A percentile compares a stretch with the other conserved stretches of the same genome.
These are phyloP conservation scores for Megalops atlanticus DNA, from an alignment of 2,113 vertebrate species.

Conservation along the genomic window DNA sequence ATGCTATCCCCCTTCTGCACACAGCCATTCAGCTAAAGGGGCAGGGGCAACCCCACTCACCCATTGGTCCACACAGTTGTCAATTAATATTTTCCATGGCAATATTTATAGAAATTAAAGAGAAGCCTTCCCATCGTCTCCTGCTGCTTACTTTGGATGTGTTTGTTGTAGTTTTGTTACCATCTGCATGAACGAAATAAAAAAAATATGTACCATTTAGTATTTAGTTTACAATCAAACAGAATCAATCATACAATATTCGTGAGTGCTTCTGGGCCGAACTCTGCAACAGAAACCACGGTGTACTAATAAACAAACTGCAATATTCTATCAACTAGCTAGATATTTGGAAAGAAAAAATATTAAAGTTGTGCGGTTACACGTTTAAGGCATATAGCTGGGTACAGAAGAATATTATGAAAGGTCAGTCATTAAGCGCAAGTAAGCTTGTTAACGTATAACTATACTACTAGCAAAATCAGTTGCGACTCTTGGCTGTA, in stretches of 20 bases:
- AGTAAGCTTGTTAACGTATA: not conserved
- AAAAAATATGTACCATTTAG: not conserved
- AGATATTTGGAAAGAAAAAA: too few species aligned
- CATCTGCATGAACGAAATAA: not conserved
- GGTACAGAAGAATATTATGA: too few species aligned
- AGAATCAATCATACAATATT: too few species aligned
- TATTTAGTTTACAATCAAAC: too few species aligned
- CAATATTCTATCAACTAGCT: too few species aligned
- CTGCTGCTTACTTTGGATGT: not conserved
- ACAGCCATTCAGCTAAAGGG: conserved; percentile 71
- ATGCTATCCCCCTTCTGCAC: conserved; percentile 65
- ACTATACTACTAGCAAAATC: not conserved
- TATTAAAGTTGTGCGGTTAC: too few species aligned
- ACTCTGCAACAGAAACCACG: too few species aligned
- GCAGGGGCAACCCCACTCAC: conserved; percentile 45
- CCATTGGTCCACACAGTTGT: not conserved
- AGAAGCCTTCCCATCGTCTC: not conserved
- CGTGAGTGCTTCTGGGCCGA: too few species aligned
- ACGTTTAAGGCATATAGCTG: too few species aligned
- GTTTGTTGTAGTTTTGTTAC: not conserved
- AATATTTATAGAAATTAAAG: not conserved
- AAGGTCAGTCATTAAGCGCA: too few species aligned
- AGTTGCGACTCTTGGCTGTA: not conserved
- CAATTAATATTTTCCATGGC: not conserved
- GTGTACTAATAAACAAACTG: too few species aligned